A percentile compares a stretch with the other conserved stretches of the same genome.
phyloP scores from a whole-genome alignment of 2,888 invertebrate genomes.

The Lepidonotus clava region DNA sequence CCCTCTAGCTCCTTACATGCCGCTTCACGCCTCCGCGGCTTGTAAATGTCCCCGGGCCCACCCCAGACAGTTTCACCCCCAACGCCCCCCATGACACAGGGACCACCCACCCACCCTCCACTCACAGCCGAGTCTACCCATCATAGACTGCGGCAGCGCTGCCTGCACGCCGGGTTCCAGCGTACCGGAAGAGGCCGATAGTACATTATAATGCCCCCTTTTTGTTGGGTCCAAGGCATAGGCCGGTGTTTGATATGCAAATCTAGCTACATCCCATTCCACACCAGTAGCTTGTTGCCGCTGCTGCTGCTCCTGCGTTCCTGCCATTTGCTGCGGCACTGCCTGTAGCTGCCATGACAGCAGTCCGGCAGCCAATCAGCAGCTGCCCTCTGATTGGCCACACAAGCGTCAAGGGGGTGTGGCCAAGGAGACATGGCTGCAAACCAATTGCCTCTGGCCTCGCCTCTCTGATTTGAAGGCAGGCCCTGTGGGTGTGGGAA shows the following conservation, averaged over 20 bases:
- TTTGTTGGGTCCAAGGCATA: constrained; percentile 24
- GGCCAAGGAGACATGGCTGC: constrained; percentile 2
- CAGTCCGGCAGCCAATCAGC: constrained; percentile 8
- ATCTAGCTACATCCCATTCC: constrained; percentile 25
- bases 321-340: constrained; percentile 31
- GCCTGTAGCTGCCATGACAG: constrained; percentile 32
- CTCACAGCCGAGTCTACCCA: too few relatives aligned
- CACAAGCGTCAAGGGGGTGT: background rate
- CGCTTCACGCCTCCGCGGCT: background rate
- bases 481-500: background rate
- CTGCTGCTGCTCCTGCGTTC: background rate
- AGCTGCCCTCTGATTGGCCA: constrained; percentile 11
- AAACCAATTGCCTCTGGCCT: constrained; percentile 7
- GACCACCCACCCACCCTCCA: background rate
- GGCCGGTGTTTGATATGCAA: constrained; percentile 35
- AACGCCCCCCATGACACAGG: background rate
- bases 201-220: constrained; percentile 48
- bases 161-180: constrained; percentile 21
- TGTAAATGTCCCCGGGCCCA: background rate
- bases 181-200: constrained; percentile 45
- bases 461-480: background rate
- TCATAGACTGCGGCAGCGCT: background rate
- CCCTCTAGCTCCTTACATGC: background rate
- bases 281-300: background rate
- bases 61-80: background rate